Base-by-base conservation (phyloP, 1,140 invertebrate genomes). In the Polypedilum vanderplanki region DNA sequence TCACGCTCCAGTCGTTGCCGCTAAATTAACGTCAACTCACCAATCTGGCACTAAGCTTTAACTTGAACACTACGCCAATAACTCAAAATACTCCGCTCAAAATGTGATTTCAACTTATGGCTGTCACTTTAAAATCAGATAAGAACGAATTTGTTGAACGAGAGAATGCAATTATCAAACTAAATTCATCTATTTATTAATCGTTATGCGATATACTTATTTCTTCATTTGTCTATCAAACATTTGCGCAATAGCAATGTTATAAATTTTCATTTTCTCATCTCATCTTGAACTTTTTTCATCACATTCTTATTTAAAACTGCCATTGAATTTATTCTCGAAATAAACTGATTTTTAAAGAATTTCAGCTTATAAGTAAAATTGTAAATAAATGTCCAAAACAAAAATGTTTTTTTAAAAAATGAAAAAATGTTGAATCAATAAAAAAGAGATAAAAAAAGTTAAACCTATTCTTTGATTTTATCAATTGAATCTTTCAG, bases 91-190 rank as follows among this genome's bases (percentile, higher is more conserved):
- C 17, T 70, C 65, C 65, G 17, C 65, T 18, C 17, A 70, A 70
- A 70, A 70, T 70, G 65, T 70, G 65, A 70, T 70, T 70, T 18
- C 65, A 70, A 18, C 65, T 70, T 70, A 70, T 70, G 65, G 65
- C 65, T 70, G 65, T 18, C 65, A 70, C 18, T 70, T 70, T 70
- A 18, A 70, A 70, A 15, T 8, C 7, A 20, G 17, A 70, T 18
- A 70, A 20, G 65, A 70, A 70, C 65, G 65, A 70, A 70, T 20
- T 57, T 22, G 64, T 67, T 67, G 64, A 67, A 67, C 65, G 10
- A 33, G 24, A 33, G 24, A 33, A 33, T 33, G 24, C 24, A 3
- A 33, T 5, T 3, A 33, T 33, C 24, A 1, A 33, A 8, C 65
- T 18, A 70, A 70, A 70, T 70, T 70, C 17, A 18, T 57, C 46